Conservation (phyloP, 2,888 invertebrate species). For the Cheilosia pagana region DNA sequence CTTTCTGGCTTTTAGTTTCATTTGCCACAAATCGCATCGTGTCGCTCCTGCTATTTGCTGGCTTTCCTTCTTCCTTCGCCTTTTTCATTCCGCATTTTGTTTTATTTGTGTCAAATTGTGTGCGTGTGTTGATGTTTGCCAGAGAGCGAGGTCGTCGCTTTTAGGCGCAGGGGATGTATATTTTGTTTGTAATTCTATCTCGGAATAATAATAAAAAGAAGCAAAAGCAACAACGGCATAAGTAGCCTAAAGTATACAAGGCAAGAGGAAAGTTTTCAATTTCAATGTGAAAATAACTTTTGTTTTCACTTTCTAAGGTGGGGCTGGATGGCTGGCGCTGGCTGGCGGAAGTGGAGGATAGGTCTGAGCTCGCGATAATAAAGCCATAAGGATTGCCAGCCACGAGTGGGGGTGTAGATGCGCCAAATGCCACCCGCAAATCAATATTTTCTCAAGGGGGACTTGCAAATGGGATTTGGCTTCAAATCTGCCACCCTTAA, state of each 20-base stretch:
- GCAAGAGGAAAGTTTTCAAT: constrained; percentile 65
- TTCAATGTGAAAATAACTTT: constrained; percentile 70
- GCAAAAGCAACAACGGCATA: constrained; percentile 30
- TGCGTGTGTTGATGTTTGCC: neutral
- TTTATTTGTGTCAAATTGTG: constrained; percentile 45
- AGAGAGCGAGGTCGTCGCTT: neutral
- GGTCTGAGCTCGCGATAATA: constrained; percentile 47
- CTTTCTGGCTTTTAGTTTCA: constrained; percentile 43
- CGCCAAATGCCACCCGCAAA: constrained; percentile 28
- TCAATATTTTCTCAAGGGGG: constrained; percentile 41
- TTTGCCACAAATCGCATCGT: constrained; percentile 60
- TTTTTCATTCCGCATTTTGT: constrained; percentile 38
- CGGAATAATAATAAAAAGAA: constrained; percentile 52
- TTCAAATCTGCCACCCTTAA: neutral
- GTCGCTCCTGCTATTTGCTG: constrained; percentile 19
- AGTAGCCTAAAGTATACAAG: constrained; percentile 49
- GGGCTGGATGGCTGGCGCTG: too few species aligned
- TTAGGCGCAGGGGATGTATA: constrained; percentile 16
- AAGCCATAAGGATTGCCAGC: constrained; percentile 54
- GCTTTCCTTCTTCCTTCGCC: constrained; percentile 17
- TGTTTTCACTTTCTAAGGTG: constrained; percentile 57
- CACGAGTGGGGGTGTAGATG: neutral
- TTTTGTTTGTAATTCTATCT: constrained; percentile 68
- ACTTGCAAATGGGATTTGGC: constrained; percentile 20
- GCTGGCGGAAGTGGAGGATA: too few species aligned